phyloP scores from a whole-genome alignment of 2,113 vertebrate species.

The Cephalopterus ornatus region DNA sequence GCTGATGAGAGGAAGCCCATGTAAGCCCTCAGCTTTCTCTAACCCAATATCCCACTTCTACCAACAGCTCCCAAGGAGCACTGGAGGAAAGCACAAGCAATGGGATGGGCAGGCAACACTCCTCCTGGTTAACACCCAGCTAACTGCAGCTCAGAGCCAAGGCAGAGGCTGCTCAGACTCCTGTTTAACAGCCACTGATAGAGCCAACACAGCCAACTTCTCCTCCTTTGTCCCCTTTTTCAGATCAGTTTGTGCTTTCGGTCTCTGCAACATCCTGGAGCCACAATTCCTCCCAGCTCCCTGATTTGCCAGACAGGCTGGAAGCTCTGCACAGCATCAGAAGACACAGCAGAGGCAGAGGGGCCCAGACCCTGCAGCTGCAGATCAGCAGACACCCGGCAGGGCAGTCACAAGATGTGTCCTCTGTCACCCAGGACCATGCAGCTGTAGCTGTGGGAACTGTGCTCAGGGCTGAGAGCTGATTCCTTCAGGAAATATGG shows the following conservation, averaged over 20 bases:
- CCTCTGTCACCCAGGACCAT: rapidly evolving
- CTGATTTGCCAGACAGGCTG: rapidly evolving
- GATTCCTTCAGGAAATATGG: not conserved
- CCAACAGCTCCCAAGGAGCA: not conserved
- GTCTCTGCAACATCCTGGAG: not conserved
- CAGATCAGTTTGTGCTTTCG: not conserved
- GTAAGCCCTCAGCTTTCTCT: not conserved
- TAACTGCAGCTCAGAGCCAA: not conserved
- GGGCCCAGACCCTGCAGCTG: not conserved
- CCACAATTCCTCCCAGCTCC: not conserved
- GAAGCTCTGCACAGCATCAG: not conserved
- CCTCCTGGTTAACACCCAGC: not conserved
- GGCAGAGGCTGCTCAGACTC: not conserved
- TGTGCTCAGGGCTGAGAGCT: not conserved
- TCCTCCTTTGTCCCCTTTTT: not conserved
- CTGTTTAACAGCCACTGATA: not conserved
- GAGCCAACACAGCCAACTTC: not conserved
- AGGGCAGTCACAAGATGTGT: not conserved
- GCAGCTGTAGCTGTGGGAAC: not conserved
- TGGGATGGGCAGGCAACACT: not conserved
- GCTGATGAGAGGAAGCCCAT: not conserved
- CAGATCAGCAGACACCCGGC: not conserved
- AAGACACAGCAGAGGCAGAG: not conserved
- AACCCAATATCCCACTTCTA: not conserved
- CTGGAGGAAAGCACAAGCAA: not conserved